Base-by-base conservation (phyloP, 2,888 invertebrate species). In the Eustalomyia histrio region DNA sequence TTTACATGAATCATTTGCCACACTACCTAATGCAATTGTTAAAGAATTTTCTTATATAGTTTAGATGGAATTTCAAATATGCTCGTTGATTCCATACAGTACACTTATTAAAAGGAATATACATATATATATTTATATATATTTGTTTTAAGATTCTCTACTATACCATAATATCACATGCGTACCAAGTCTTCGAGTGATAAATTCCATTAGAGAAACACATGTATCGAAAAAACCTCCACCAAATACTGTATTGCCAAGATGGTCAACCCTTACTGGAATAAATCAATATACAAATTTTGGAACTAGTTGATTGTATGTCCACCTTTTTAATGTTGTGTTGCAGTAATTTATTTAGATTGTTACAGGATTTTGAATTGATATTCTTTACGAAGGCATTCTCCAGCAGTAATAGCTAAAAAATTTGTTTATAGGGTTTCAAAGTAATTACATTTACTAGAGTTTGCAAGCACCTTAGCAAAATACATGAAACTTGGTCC, bases 161-260 rank as follows among this genome's bases (percentile, higher is more conserved):
- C n/a, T 39, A 12, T 12, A 39, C 10, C 39, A 7, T 29, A 39
- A 39, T 39, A 1, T 24, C 39, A 43, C 67, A 67, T 75, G 75
- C 75, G 67, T 43, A 53, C n/a, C 29, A 7, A 7, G 0, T 12
- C 39, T 16, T 29, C 18, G 16, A 1, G 33, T 67, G 7, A 5
- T 43, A 21, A 17, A 29, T 75, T 60, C 60, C 74, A 60, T 17
- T 6, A 24, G 18, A 43, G 24, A n/a, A 43, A n/a, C 29, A 61
- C 43, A 9, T 47, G n/a, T 47, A 47, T 47, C 4, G n/a, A 47
- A n/a, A 47, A 47, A 4, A n/a, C 43, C n/a, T 14, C n/a, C n/a
- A 47, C 43, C 43, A 47, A 47, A 47, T 47, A 10, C 43, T n/a
- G 6, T n/a, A n/a, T 1, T 6, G 18, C 17, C 29, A 33, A 64